Conservation (phyloP, 2,113 vertebrate genomes). For the Colistium nudipinnis region DNA sequence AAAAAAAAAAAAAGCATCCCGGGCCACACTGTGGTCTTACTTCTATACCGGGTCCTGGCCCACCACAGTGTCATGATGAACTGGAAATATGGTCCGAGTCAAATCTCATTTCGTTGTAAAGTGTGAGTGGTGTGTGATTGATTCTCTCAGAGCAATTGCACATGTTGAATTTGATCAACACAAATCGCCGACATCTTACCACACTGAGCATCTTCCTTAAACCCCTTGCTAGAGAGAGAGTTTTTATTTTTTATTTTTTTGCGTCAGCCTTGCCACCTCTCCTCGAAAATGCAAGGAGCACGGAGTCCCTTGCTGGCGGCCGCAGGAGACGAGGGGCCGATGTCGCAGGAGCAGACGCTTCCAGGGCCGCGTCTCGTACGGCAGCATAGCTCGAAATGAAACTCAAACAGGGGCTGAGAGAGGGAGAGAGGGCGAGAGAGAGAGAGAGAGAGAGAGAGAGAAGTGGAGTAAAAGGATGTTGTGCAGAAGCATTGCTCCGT, state of each 20-base stretch:
- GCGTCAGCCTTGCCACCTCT: slow-evolving; percentile 23
- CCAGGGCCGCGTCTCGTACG: slow-evolving; percentile 66
- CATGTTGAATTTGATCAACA: background rate
- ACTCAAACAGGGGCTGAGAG: slow-evolving; percentile 67
- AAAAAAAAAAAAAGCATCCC: too few relatives aligned
- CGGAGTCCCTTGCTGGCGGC: slow-evolving; percentile 65
- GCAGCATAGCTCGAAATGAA: slow-evolving; percentile 76
- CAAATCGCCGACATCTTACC: background rate
- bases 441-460: slow-evolving; percentile 19
- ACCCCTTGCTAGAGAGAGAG: too few relatives aligned
- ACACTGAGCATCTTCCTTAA: background rate
- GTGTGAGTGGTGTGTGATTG: too few relatives aligned
- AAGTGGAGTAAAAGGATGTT: slow-evolving; percentile 50
- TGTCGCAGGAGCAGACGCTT: slow-evolving; percentile 69
- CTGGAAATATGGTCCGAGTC: too few relatives aligned
- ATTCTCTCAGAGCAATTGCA: background rate
- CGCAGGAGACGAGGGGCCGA: slow-evolving; percentile 45
- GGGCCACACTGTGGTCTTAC: too few relatives aligned
- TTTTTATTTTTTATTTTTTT: slow-evolving; percentile 16
- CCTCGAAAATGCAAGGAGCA: slow-evolving; percentile 55
- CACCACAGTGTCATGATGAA: too few relatives aligned
- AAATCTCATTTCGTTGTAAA: too few relatives aligned
- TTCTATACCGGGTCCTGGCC: too few relatives aligned
- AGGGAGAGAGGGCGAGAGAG: slow-evolving; percentile 2
- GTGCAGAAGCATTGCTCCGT: slow-evolving; percentile 40